These are phyloP conservation scores for Poicephalus gulielmi DNA, from an alignment of 2,113 vertebrate genomes.

Conservation along the genomic window DNA sequence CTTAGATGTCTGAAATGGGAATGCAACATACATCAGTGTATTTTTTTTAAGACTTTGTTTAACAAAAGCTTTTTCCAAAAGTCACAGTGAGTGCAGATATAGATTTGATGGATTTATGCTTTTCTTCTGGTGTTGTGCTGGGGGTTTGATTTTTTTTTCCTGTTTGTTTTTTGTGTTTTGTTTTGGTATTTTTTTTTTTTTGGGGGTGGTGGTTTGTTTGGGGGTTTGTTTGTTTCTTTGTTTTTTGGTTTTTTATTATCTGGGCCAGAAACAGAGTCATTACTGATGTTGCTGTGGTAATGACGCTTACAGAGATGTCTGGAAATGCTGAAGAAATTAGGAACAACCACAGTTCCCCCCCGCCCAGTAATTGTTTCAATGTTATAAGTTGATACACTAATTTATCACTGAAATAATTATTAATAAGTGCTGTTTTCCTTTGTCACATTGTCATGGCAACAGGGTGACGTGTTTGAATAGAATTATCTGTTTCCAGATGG, in stretches of 20 bases:
- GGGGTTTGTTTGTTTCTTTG: neutral
- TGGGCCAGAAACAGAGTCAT: neutral
- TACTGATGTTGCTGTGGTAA: neutral
- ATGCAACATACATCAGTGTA: neutral
- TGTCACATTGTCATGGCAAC: conserved; percentile 59
- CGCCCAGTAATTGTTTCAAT: neutral
- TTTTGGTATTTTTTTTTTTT: neutral
- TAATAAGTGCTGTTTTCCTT: conserved; percentile 25
- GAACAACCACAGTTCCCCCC: neutral
- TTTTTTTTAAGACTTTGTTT: neutral
- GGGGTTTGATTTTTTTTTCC: neutral
- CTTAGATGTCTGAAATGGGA: neutral
- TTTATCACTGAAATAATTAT: conserved; percentile 27
- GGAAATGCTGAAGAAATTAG: neutral
- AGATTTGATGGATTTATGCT: neutral
- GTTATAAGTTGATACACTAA: conserved; percentile 8
- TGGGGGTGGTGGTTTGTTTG: neutral
- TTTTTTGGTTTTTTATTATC: neutral
- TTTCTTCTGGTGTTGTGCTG: neutral
- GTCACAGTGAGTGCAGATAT: neutral
- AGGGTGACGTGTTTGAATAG: conserved; percentile 26
- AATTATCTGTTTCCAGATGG: conserved; percentile 69
- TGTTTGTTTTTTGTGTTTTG: neutral
- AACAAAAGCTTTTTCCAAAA: neutral
- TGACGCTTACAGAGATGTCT: neutral